Evolutionary conservation across 2,797 vertebrate species (phyloP), one percentile per base, ranked within the genome.

Genomic region (Sebastes jordani): DNA sequence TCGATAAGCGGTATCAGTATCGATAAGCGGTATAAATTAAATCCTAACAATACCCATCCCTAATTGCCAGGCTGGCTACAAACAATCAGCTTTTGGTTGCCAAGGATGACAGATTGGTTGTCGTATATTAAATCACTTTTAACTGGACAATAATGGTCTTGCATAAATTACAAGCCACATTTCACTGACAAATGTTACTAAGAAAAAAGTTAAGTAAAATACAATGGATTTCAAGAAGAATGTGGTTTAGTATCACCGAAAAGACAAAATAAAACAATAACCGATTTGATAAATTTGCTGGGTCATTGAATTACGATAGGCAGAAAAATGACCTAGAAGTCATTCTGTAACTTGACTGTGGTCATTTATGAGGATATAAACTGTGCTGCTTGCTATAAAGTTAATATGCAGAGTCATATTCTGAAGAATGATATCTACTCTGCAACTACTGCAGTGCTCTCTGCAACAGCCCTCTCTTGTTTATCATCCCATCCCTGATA

Each of bases 371-470:
- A 52, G 16, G 61, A 55, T 14, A 52, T 61, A 71, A 71, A 76
- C 7, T 5, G 14, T 8, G 11, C 60, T 20, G 32, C n/a, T 56
- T 20, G 32, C n/a, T 73, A n/a, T 70, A 69, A 71, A 34, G 20
- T 68, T 38, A 66, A 71, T 62, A 67, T 84, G 76, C 62, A 74
- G 55, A 67, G 61, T 71, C 46, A 74, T 69, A 54, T 74, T 65
- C 34, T 71, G 52, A 78, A 14, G 46, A 68, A 64, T 6, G 18
- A 65, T 7, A 52, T 75, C 30, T 69, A 60, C 30, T 73, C 20
- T 70, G 66, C 60, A 70, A 36, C 32, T 64, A 59, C 75, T 71
- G 73, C 78, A 83, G 59, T 76, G 70, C 32, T 76, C 30, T 36
- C 32, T 56, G n/a, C 52, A 74, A 60, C 54, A 62, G 46, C 29